These are phyloP conservation scores for Atta colombica DNA, from an alignment of 1,140 invertebrate genomes.

Conservation along the genomic window DNA sequence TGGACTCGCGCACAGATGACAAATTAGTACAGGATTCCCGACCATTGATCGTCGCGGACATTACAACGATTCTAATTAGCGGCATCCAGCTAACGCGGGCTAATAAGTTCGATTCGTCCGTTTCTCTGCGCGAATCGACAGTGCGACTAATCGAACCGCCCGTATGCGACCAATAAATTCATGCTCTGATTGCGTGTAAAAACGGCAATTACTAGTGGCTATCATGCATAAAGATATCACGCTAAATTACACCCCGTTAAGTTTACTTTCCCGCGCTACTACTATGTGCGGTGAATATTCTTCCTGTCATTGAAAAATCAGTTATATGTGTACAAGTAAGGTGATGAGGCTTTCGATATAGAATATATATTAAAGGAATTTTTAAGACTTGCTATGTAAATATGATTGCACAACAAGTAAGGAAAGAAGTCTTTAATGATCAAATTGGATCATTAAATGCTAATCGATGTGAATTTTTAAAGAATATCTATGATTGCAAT, in stretches of 20 bases:
- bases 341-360: not conserved
- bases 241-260: conserved; percentile 68
- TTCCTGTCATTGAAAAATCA: conserved; percentile 50
- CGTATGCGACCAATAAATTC: conserved; percentile 72
- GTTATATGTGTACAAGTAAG: not conserved
- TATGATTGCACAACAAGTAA: no score
- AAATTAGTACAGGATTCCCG: conserved; percentile 69
- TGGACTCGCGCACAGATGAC: conserved; percentile 58
- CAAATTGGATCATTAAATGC: no score
- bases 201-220: conserved; percentile 74
- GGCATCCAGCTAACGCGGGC: conserved; percentile 61
- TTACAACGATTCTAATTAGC: conserved; percentile 72
- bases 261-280: conserved; percentile 65
- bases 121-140: conserved; percentile 44
- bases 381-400: no score
- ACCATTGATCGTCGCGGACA: conserved; percentile 61
- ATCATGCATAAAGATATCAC: conserved; percentile 77
- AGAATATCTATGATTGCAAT: no score
- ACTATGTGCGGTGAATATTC: conserved; percentile 9
- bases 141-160: conserved; percentile 66
- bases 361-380: not conserved
- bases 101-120: conserved; percentile 58
- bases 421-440: no score
- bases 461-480: no score
- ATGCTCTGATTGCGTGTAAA: conserved; percentile 78